Conservation (phyloP, 1,140 invertebrate species). For the Neodiprion lecontei region DNA sequence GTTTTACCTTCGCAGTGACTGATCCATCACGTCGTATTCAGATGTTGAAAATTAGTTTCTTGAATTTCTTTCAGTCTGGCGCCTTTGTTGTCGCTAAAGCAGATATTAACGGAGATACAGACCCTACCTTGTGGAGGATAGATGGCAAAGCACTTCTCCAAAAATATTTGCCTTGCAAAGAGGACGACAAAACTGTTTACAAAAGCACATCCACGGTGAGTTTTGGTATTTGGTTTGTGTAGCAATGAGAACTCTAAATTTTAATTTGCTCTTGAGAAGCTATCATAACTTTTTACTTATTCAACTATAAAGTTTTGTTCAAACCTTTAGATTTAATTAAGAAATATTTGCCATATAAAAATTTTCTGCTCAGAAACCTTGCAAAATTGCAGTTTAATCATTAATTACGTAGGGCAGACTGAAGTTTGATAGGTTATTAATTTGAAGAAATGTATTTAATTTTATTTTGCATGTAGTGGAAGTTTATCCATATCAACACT, state of each 20-base stretch:
- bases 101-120: slow-evolving; percentile 66
- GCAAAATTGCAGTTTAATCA: neutral
- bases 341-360: neutral
- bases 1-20: neutral
- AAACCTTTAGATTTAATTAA: too few species aligned
- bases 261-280: too few species aligned
- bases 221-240: slow-evolving; percentile 4
- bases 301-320: neutral
- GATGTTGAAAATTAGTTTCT: neutral
- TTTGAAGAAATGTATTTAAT: slow-evolving; percentile 30
- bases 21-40: neutral
- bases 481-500: neutral
- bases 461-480: slow-evolving; percentile 22
- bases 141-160: slow-evolving; percentile 80
- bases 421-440: neutral
- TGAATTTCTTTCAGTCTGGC: slow-evolving; percentile 65
- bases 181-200: slow-evolving; percentile 73
- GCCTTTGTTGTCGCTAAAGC: slow-evolving; percentile 74
- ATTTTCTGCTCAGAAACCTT: slow-evolving; percentile 20
- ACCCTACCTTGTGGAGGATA: slow-evolving; percentile 78
- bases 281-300: too few species aligned
- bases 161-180: slow-evolving; percentile 77
- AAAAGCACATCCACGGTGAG: slow-evolving; percentile 80
- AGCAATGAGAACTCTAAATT: neutral
- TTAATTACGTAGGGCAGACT: slow-evolving; percentile 1